These are phyloP conservation scores for Drosophila orosa DNA, from an alignment of 1,140 invertebrate genomes.

Conservation along the genomic window DNA sequence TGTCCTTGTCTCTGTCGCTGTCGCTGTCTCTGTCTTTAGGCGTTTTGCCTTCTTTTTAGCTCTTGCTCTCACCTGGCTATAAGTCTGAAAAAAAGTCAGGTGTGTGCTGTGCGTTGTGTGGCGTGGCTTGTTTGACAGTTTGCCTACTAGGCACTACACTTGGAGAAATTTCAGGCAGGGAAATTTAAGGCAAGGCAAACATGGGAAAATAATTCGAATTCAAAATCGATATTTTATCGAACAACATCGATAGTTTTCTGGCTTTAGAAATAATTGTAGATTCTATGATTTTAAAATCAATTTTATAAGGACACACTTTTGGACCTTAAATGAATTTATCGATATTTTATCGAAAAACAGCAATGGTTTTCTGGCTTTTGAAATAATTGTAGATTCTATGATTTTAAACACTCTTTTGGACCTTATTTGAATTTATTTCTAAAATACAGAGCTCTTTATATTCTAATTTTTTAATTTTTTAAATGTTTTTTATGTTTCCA, in stretches of 20 bases:
- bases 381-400: too few species aligned
- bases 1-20: slow-evolving; percentile 20
- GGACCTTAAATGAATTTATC: too few species aligned
- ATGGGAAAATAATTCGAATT: neutral
- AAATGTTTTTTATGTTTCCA: neutral
- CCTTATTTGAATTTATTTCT: too few species aligned
- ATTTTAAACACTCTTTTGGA: too few species aligned
- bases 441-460: too few species aligned
- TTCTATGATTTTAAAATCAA: too few species aligned
- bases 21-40: slow-evolving; percentile 17
- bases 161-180: neutral
- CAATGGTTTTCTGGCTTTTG: too few species aligned
- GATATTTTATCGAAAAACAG: too few species aligned
- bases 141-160: slow-evolving; percentile 29
- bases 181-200: neutral
- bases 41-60: slow-evolving; percentile 22
- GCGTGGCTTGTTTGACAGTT: slow-evolving; percentile 29
- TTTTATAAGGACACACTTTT: too few species aligned
- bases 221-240: neutral
- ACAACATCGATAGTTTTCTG: neutral
- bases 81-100: slow-evolving; percentile 23
- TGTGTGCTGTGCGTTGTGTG: slow-evolving; percentile 32
- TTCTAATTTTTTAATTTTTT: neutral
- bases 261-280: neutral
- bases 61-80: slow-evolving; percentile 28